Base-by-base conservation (phyloP, 2,888 invertebrate genomes). In the Eucera pruinosa region DNA sequence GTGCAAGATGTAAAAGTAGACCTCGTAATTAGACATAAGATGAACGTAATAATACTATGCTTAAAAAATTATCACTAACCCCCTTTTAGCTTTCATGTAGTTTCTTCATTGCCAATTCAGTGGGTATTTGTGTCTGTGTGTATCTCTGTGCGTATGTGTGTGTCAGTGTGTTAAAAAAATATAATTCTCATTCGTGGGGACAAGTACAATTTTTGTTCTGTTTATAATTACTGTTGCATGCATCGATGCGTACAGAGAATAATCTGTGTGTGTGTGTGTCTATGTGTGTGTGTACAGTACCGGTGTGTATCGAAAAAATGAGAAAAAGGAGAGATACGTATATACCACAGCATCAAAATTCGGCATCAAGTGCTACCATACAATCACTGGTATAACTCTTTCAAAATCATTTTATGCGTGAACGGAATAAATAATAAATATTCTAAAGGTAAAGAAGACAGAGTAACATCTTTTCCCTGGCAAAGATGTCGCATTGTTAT, bases 341-440 rank as follows among this genome's bases (percentile, higher is more conserved):
- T 70, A 57, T 50, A 48, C 71, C 72, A 67, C 52, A 65, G 65
- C 71, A 57, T 79, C 57, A 43, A 68, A 55, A 47, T 70, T 55
- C 62, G 61, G 41, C 23, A 45, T 54, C 43, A 76, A 52, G 70
- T 80, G 55, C 64, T 67, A 72, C 52, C 58, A 41, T 50, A 27
- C 33, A 55, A 62, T 72, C 67, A 78, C 57, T 71, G 66, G 43
- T 72, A 65, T 48, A 68, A 64, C 61, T 65, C 47, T 30, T 65
- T 65, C 36, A 65, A 54, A 20, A 41, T 64, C 50, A 45, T 48
- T 62, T 68, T 52, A 60, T 64, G 43, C 65, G 69, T 64, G 58
- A 81, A 71, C 62, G 62, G 78, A 85, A 85, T 85, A 85, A 85
- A 85, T 85, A 85, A 85, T 85, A 85, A 85, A 85, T 85, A 85